Base-by-base conservation (phyloP, 2,888 invertebrate species). In the Hirudinaria manillensis region DNA sequence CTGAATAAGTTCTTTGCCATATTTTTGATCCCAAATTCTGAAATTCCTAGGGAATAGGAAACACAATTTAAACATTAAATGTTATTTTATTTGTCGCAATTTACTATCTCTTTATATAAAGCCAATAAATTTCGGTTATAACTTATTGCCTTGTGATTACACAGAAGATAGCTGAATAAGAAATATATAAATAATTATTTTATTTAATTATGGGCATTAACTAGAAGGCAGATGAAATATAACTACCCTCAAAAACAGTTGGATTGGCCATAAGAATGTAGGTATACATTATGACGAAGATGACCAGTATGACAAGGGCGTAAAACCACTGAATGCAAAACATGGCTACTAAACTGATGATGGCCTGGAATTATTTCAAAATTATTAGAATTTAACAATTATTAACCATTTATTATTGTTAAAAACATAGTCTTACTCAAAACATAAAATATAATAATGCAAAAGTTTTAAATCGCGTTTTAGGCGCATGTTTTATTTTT, bases 261-360 rank as follows among this genome's bases (percentile, higher is more conserved):
- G 97, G 96, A 87, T 94, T 95, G 10, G 93, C 93, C 73, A 93
- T 92, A 66, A 95, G 94, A 79, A 97, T 94, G 86, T 97, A 97
- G 82, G 93, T 89, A 91, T 94, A 96, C 77, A 96, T 89, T 73
- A 93, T 86, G 85, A 93, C 90, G 77, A 94, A 90, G 27, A 91
- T 90, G 55, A 89, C 87, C 77, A 96, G 89, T 84, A 93, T 93
- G 32, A 91, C 91, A 66, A 94, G 86, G 34, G 95, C 94, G 84
- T 94, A 96, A 75, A 90, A 90, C 93, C 94, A 96, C 85, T 96
- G 92, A 51, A 97, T 94, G 80, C 94, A 87, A 83, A 97, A 90
- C 93, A 96, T 94, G 76, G 97, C 91, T 34, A 92, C 82, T 70
- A 97, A 83, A 85, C 96, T 96, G 67, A 93, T 87, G 21, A 91